Conservation (phyloP, 2,888 invertebrate genomes). For the Allolobophora icterica region DNA sequence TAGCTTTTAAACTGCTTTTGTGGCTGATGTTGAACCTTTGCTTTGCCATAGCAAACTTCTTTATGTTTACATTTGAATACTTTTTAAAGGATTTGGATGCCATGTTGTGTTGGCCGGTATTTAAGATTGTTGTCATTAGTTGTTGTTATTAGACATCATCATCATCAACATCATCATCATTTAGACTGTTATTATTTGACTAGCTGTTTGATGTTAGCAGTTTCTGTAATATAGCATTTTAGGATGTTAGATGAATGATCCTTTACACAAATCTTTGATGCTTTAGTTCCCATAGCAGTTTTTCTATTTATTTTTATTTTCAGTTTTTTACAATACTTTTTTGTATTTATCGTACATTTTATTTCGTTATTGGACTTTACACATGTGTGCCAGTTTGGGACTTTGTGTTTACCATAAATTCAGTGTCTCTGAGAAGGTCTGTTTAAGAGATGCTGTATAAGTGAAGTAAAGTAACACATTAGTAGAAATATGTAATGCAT, state of each 20-base stretch:
- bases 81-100: background rate
- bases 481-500: no score
- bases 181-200: background rate
- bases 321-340: background rate
- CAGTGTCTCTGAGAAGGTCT: background rate
- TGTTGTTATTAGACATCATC: background rate
- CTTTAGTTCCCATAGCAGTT: background rate
- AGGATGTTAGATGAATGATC: background rate
- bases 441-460: background rate
- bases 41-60: background rate
- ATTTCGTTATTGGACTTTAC: background rate
- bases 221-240: background rate
- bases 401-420: no score
- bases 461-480: background rate
- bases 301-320: background rate
- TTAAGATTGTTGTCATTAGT: constrained; percentile 15
- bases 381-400: no score
- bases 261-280: background rate
- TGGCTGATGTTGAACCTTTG: background rate
- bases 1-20: background rate
- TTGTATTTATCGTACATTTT: background rate
- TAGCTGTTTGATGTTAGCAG: background rate
- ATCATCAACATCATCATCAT: background rate
- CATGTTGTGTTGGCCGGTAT: background rate
- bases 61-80: background rate